Base-by-base conservation (phyloP, 2,797 vertebrate genomes). In the Danio jaintianensis region DNA sequence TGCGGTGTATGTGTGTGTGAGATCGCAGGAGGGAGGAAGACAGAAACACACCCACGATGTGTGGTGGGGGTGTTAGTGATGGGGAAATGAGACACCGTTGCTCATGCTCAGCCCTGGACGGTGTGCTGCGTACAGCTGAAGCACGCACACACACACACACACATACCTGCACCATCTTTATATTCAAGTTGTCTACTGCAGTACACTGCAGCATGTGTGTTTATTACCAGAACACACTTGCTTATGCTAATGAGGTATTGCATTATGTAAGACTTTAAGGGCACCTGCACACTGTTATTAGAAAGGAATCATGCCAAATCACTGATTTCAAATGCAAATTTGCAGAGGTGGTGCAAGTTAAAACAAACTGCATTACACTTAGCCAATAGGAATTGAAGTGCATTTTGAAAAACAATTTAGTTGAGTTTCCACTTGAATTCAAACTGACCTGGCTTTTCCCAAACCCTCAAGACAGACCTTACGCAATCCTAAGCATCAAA, bases 101-200 rank as follows among this genome's bases (percentile, higher is more conserved):
- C 68, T 82, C 73, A 70, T 43, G 59, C 40, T 80, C 71, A 75
- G 52, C 69, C 61, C 61, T 52, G 75, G 68, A 79, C 61, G 50
- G 75, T 78, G 50, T 72, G 75, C 47, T 72, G 20, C 66, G 10
- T 75, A 50, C 64, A 52, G 16, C 77, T 71, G 72, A 52, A 11
- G 68, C 72, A 53, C 55, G 71, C 66, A 71, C 77, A 69, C 64
- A 70, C 53, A 53, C n/a, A 18, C 43, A 79, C 7, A 11, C 7
- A 13, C 18, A 55, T 1, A 70, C 29, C 63, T 58, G 62, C 47
- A 62, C 40, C 72, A 55, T 58, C 55, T 55, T 38, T 29, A 70
- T 16, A 70, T 67, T 74, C 75, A 75, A 10, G 15, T 58, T 40
- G 61, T 76, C 74, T 53, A 77, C 67, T 75, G 82, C 79, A 63